These are phyloP conservation scores for Condylura cristata DNA, from an alignment of 2,113 vertebrate genomes.

Conservation along the genomic window DNA sequence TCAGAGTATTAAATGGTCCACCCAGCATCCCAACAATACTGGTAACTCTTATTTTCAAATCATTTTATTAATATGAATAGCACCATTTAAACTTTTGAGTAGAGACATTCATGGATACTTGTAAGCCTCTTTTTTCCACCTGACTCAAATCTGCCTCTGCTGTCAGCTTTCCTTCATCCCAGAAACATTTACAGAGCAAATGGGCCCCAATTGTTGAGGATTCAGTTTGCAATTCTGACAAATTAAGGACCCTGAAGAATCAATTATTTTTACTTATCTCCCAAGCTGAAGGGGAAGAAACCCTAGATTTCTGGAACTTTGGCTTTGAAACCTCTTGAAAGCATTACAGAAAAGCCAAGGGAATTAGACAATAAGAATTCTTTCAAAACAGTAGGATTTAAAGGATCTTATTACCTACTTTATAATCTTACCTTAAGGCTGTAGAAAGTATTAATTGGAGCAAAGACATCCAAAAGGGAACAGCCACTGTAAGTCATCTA, in stretches of 20 bases:
- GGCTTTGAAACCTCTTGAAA: constrained; percentile 72
- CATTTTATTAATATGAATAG: background rate
- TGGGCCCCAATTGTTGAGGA: constrained; percentile 64
- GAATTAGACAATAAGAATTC: constrained; percentile 83
- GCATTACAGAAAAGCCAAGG: constrained; percentile 68
- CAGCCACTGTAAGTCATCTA: constrained; percentile 32
- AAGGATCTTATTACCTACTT: constrained; percentile 80
- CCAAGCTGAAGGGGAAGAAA: constrained; percentile 6
- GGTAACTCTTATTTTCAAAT: background rate
- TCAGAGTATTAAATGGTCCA: background rate
- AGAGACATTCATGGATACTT: background rate
- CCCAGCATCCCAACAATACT: background rate
- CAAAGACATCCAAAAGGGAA: constrained; percentile 59
- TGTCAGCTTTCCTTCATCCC: constrained; percentile 38
- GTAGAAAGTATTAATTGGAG: constrained; percentile 78
- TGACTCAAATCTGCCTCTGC: constrained; percentile 43
- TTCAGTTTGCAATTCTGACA: constrained; percentile 64
- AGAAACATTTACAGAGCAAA: constrained; percentile 74
- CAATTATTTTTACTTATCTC: constrained; percentile 73
- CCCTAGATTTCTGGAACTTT: constrained; percentile 66
- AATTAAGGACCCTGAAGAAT: constrained; percentile 76
- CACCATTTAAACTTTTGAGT: background rate
- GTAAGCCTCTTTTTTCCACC: background rate
- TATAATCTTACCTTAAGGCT: constrained; percentile 81
- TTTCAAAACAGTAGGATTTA: constrained; percentile 80